A percentile compares a stretch with the other conserved stretches of the same genome.
These are phyloP conservation scores for Dorcus parallelipipedus DNA, from an alignment of 2,888 invertebrate species.

Conservation along the genomic window DNA sequence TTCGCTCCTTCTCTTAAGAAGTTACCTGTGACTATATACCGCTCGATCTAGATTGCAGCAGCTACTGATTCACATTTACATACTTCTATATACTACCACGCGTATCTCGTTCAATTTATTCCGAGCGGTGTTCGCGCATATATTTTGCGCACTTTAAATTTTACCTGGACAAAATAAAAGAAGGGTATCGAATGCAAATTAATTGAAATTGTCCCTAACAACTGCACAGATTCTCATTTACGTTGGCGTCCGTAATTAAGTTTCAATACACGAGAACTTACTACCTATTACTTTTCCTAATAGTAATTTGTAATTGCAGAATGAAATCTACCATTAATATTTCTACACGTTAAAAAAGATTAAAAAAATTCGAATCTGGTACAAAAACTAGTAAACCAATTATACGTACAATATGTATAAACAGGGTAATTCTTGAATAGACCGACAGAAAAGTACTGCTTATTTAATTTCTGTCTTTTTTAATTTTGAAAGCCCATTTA, in stretches of 20 bases:
- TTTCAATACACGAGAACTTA: conserved; percentile 3
- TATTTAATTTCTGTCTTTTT: too few relatives aligned
- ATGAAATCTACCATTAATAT: background rate
- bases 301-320: background rate
- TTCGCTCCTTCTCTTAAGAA: conserved; percentile 2
- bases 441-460: too few relatives aligned
- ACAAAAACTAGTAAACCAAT: too few relatives aligned
- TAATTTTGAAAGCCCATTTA: too few relatives aligned
- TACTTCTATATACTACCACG: conserved; percentile 42
- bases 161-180: conserved; percentile 38
- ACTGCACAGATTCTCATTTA: conserved; percentile 38
- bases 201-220: conserved; percentile 45
- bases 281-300: conserved; percentile 4
- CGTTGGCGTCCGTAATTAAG: conserved; percentile 28
- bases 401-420: too few relatives aligned
- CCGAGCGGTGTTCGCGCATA: conserved; percentile 35
- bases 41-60: conserved; percentile 42
- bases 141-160: conserved; percentile 43
- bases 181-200: conserved; percentile 44
- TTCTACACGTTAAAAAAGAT: too few relatives aligned
- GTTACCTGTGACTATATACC: conserved; percentile 18
- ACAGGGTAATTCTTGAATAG: too few relatives aligned
- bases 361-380: too few relatives aligned
- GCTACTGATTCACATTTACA: conserved; percentile 46
- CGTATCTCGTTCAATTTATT: conserved; percentile 39